These are phyloP conservation scores for Andrena hattorfiana DNA, from an alignment of 2,888 invertebrate genomes.

Conservation along the genomic window DNA sequence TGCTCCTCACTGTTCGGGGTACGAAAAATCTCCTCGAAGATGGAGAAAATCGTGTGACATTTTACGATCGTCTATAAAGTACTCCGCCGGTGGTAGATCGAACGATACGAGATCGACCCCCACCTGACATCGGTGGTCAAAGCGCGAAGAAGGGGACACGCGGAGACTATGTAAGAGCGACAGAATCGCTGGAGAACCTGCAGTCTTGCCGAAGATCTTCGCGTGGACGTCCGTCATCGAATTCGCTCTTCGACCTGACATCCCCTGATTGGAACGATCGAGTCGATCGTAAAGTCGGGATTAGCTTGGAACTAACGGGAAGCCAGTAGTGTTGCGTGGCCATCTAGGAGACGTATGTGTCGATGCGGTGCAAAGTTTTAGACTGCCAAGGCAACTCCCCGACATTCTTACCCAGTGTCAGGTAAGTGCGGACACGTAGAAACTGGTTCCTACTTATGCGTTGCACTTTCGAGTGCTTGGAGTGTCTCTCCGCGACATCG, in stretches of 20 bases:
- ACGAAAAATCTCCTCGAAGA: neutral
- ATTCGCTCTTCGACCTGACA: neutral
- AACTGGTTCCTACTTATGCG: slow-evolving; percentile 13
- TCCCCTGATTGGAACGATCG: neutral
- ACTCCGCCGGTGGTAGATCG: slow-evolving; percentile 7
- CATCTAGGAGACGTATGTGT: slow-evolving; percentile 79
- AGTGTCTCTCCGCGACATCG: neutral
- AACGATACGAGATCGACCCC: slow-evolving; percentile 47
- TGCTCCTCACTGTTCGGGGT: too few relatives aligned
- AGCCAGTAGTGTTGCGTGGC: slow-evolving; percentile 24
- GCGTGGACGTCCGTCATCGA: neutral
- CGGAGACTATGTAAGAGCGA: slow-evolving; percentile 75
- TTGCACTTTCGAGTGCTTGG: neutral
- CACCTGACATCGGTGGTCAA: slow-evolving; percentile 50
- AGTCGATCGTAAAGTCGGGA: too few relatives aligned
- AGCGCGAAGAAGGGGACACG: slow-evolving; percentile 65
- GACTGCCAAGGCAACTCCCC: slow-evolving; percentile 84
- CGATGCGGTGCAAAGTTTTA: slow-evolving; percentile 84
- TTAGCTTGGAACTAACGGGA: neutral
- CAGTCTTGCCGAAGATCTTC: slow-evolving; percentile 71
- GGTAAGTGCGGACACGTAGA: slow-evolving; percentile 72
- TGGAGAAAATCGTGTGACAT: neutral
- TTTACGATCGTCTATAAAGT: slow-evolving; percentile 16
- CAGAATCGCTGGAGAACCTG: slow-evolving; percentile 63
- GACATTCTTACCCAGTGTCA: slow-evolving; percentile 82